A percentile compares a stretch with the other conserved stretches of the same genome.
phyloP scores from a whole-genome alignment of 2,113 vertebrate species.

The Chionis minor region DNA sequence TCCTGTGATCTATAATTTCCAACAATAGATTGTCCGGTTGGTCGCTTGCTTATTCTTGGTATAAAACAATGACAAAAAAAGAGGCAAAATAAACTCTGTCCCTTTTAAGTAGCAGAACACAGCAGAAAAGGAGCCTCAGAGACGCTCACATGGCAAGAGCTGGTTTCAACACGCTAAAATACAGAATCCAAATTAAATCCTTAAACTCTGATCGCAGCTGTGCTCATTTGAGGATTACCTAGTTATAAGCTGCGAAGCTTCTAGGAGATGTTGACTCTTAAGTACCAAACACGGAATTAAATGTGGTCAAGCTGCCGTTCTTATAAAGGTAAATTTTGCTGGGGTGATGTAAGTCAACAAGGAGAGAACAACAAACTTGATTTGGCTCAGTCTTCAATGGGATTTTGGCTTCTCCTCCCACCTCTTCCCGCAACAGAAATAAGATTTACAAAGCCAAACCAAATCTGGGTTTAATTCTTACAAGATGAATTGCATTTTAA shows the following conservation, averaged over 20 bases:
- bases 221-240: background rate
- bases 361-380: background rate
- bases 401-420: background rate
- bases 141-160: background rate
- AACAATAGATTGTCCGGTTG: background rate
- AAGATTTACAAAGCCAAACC: background rate
- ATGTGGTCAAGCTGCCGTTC: background rate
- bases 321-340: background rate
- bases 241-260: background rate
- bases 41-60: background rate
- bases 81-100: background rate
- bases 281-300: background rate
- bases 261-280: background rate
- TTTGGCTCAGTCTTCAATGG: background rate
- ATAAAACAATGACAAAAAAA: background rate
- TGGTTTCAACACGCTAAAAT: background rate
- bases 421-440: background rate
- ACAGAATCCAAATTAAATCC: background rate
- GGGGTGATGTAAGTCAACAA: background rate
- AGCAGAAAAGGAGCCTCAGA: background rate
- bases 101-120: background rate
- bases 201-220: background rate
- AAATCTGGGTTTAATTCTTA: constrained; percentile 14
- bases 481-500: background rate
- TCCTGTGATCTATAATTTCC: background rate